phyloP scores from a whole-genome alignment of 1,140 invertebrate genomes.

The Leptinotarsa lineolata region DNA sequence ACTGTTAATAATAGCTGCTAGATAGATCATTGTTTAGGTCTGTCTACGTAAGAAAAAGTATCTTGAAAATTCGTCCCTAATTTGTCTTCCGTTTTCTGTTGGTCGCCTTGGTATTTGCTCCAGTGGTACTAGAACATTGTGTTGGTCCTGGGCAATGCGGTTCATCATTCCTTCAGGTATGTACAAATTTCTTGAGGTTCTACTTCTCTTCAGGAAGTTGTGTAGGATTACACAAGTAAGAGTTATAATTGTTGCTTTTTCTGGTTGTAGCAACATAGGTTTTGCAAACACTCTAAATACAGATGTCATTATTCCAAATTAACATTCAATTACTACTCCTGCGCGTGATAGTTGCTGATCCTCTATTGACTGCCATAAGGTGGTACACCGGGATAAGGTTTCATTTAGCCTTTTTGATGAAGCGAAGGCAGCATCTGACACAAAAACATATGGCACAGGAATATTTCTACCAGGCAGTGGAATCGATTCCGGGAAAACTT shows the following conservation, averaged over 20 bases:
- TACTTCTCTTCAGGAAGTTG: constrained; percentile 44
- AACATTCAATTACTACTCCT: background rate
- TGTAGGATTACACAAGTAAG: constrained; percentile 48
- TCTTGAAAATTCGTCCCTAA: background rate
- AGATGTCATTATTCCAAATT: background rate
- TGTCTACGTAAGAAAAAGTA: constrained; percentile 1
- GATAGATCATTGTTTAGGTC: too few species aligned
- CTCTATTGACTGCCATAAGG: background rate
- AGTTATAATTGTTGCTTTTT: constrained; percentile 42
- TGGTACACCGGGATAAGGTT: background rate
- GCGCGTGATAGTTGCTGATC: background rate
- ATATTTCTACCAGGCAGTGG: constrained; percentile 9
- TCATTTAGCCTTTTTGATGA: background rate
- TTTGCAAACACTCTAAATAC: constrained; percentile 49
- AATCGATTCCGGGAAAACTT: background rate
- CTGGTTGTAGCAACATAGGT: constrained; percentile 43
- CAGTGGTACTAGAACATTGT: background rate
- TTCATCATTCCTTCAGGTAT: too few species aligned
- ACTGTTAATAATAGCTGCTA: too few species aligned
- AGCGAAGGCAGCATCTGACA: constrained; percentile 4
- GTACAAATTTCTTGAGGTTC: background rate
- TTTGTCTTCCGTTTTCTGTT: constrained; percentile 8
- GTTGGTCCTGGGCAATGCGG: too few species aligned
- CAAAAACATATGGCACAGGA: background rate
- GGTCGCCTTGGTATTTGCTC: background rate